These are phyloP conservation scores for Cheilosia grossa DNA, from an alignment of 2,888 invertebrate species.

Conservation along the genomic window DNA sequence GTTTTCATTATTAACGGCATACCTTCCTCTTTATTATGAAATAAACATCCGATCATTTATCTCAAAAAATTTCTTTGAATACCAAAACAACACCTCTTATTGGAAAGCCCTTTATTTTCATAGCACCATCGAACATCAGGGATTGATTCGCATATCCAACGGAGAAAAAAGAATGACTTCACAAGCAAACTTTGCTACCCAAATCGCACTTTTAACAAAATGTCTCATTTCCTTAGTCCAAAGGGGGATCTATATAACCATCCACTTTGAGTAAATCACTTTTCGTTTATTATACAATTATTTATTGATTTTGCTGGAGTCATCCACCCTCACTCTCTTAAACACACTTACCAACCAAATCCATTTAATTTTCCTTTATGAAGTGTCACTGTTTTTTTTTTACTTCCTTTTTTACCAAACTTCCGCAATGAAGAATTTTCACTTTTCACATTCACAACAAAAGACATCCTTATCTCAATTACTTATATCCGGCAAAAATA, in stretches of 20 bases:
- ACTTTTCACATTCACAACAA: conserved; percentile 69
- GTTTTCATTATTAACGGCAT: too few relatives aligned
- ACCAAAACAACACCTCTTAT: too few relatives aligned
- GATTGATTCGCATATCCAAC: too few relatives aligned
- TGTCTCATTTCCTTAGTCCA: too few relatives aligned
- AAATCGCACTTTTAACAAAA: too few relatives aligned
- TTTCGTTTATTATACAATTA: background rate
- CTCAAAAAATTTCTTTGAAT: too few relatives aligned
- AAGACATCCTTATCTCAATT: conserved; percentile 72
- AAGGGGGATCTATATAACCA: background rate
- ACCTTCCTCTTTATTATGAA: too few relatives aligned
- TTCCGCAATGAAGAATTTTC: conserved; percentile 55
- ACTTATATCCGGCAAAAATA: conserved; percentile 62
- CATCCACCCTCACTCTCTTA: conserved; percentile 41
- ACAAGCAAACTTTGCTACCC: too few relatives aligned
- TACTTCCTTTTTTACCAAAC: conserved; percentile 10
- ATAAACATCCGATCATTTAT: too few relatives aligned
- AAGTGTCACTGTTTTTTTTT: background rate
- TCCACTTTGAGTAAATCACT: background rate
- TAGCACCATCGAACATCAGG: too few relatives aligned
- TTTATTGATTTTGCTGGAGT: conserved; percentile 32
- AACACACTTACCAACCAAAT: conserved; percentile 15
- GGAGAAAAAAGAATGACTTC: too few relatives aligned
- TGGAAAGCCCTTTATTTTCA: too few relatives aligned
- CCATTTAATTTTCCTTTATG: conserved; percentile 44